Base-by-base conservation (phyloP, 2,888 invertebrate species). In the Calliscelio sp. region DNA sequence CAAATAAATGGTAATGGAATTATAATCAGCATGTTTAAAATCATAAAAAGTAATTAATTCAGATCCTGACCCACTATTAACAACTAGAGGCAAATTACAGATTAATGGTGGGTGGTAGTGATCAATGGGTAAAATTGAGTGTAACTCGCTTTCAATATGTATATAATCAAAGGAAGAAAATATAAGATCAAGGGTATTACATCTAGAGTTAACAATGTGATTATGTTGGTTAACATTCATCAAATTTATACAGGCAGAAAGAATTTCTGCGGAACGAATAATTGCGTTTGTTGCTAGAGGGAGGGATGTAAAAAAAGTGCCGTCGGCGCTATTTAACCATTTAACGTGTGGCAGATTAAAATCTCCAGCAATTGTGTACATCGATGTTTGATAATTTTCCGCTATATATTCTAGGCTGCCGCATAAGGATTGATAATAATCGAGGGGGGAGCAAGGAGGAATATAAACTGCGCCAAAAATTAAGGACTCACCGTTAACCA, bases 331-430 rank as follows among this genome's bases (percentile, higher is more conserved):
- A 18, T 1, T 35, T n/a, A 5, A 1, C 55, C 55, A 55, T 8
- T 28, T 25, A n/a, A 55, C 16, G 28, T 55, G 25, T n/a, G 55
- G 55, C 14, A 55, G 28, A 11, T 55, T 55, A 22, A 55, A 55
- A 10, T 55, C 28, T 1, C 55, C 55, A 10, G 16, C 10, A 25
- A 28, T n/a, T 1, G 28, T 5, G 16, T 28, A 55, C 4, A 28
- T 28, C 2, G 55, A 25, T 7, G 25, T 25, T 7, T 3, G 3
- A 28, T 55, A 22, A 10, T n/a, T 28, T 20, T 11, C 4, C 10
- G 28, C 55, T 28, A 55, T 14, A 16, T 55, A 10, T n/a, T 55
- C 55, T n/a, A 55, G 28, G 7, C n/a, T n/a, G 11, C 3, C 7
- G n/a, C n/a, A 2, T 1, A 55, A 4, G 6, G 14, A 5, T 10